phyloP scores from a whole-genome alignment of 1,140 invertebrate species.

The Drosophila carrolli region DNA sequence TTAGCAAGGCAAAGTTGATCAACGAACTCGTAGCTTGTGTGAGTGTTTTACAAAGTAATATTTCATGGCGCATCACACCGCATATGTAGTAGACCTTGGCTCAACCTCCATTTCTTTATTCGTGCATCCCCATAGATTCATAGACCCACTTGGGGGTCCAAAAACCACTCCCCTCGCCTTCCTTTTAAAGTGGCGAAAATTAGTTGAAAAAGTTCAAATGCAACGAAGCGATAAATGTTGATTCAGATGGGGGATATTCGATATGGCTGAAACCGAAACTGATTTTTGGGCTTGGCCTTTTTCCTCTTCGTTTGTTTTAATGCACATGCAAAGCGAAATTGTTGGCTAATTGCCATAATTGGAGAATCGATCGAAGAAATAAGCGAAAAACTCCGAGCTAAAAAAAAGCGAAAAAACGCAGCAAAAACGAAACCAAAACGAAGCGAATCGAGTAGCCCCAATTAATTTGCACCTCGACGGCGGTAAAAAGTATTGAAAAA shows the following conservation, averaged over 20 bases:
- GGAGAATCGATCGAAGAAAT: conserved; percentile 56
- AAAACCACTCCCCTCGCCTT: conserved; percentile 1
- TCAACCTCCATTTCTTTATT: conserved; percentile 20
- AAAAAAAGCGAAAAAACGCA: conserved; percentile 18
- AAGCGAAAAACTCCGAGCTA: conserved; percentile 1
- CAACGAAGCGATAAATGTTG: conserved; percentile 37
- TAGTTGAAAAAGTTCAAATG: conserved; percentile 36
- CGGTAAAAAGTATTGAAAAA: conserved; percentile 9
- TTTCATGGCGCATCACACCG: conserved; percentile 3
- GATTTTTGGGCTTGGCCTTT: conserved; percentile 46
- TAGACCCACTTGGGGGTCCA: conserved; percentile 10
- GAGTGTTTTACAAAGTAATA: conserved; percentile 10
- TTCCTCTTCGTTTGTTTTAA: conserved; percentile 14
- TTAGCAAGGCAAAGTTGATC: conserved; percentile 5
- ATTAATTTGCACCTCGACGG: conserved; percentile 61
- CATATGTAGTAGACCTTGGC: conserved; percentile 4
- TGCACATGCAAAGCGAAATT: conserved; percentile 53
- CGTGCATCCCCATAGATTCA: conserved; percentile 19
- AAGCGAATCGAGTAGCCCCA: conserved; percentile 45
- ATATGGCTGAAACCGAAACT: conserved; percentile 22
- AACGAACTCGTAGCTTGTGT: conserved; percentile 17
- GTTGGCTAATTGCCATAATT: conserved; percentile 73
- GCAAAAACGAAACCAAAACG: conserved; percentile 37
- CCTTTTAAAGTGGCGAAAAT: conserved; percentile 14
- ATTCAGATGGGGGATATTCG: conserved; percentile 28